Conservation (phyloP, 2,113 vertebrate genomes). For the Ramphastos sulfuratus region DNA sequence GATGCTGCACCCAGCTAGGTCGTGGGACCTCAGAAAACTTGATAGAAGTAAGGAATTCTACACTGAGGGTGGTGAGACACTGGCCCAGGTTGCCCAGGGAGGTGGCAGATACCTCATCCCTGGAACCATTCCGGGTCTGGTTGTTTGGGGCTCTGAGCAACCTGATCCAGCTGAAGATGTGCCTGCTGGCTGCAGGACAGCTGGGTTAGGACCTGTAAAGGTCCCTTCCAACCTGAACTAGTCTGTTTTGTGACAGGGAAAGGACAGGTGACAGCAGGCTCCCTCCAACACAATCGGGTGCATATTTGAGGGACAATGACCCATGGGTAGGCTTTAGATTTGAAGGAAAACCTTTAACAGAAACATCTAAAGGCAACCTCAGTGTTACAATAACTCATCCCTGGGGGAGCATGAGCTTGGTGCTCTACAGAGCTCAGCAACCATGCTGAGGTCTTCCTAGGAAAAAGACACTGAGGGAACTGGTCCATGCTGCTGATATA, state of each 20-base stretch:
- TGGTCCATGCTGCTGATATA: neutral
- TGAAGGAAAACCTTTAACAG: neutral
- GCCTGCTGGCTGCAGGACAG: too few species aligned
- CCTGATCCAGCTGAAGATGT: too few species aligned
- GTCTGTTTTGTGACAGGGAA: neutral
- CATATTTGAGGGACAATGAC: neutral
- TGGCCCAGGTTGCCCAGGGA: too few species aligned
- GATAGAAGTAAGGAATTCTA: too few species aligned
- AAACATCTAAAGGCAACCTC: neutral
- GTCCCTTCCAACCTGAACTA: too few species aligned
- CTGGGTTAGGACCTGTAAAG: too few species aligned
- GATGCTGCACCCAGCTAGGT: neutral
- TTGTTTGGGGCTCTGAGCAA: too few species aligned
- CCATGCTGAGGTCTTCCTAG: neutral
- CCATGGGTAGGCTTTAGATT: neutral
- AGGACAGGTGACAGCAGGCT: neutral
- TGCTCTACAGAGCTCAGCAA: neutral
- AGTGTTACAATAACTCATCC: neutral
- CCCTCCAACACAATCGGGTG: neutral
- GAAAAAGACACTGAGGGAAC: neutral
- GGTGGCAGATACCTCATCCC: too few species aligned
- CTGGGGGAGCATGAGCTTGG: neutral
- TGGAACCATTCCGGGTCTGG: too few species aligned
- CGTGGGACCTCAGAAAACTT: neutral
- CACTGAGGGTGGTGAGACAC: too few species aligned